Base-by-base conservation (phyloP, 2,888 invertebrate species). In the Axea sp. region DNA sequence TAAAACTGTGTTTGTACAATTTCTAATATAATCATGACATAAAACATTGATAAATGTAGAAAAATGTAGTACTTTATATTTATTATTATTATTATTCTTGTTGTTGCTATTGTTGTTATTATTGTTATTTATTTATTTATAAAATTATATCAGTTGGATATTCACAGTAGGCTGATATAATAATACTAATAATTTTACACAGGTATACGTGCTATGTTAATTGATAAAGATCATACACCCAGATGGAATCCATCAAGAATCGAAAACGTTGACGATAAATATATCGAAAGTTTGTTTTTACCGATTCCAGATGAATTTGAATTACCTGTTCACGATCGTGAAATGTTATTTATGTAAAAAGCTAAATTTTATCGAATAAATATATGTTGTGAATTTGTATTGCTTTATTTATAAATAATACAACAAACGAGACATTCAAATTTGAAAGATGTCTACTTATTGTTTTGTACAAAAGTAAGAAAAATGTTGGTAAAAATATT, bases 211-310 rank as follows among this genome's bases (percentile, higher is more conserved):
- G 95, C 96, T 0, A 88, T 95, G 0, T 89, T 99, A 33, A 19
- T 98, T 74, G 98, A 99, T 86, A 98, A 97, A 88, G 97, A 98
- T 88, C 94, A 96, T 84, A 93, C 91, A 31, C 98, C 99, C 0
- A 90, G 92, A 78, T 99, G 99, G 99, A 92, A 93, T 62, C 98
- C 97, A 0, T 87, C 90, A 33, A 91, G 90, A 0, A 83, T 99
- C 24, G 90, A 91, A 33, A 94, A 94, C 15, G 96, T 97, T 0
- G 91, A 92, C 0, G 91, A 93, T 22, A 91, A 93, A 7, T 91
- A 92, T 76, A 92, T 98, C 0, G 91, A 94, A 79, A 90, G 90
- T 78, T 94, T 92, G 88, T 98, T 98, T 89, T 90, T 90, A 57
- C 92, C 91, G 77, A 88, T 96, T 15, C 91, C 94, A 0, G 89